phyloP scores from a whole-genome alignment of 2,113 vertebrate species.

The Bubalus kerabau region DNA sequence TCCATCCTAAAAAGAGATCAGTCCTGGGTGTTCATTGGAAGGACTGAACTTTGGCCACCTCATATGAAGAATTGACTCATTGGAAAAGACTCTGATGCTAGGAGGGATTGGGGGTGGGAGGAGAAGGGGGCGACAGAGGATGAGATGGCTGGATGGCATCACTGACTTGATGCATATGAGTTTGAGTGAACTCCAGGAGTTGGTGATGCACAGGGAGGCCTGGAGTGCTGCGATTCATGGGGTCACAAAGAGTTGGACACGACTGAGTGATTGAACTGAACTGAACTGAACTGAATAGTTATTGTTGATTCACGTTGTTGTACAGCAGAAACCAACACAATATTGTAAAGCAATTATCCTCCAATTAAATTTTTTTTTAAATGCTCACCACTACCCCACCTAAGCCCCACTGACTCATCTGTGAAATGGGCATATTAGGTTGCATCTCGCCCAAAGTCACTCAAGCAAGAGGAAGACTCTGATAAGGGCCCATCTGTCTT shows the following conservation, averaged over 20 bases:
- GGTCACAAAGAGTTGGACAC: accelerated
- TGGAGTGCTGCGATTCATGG: too few species aligned
- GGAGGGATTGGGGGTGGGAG: too few species aligned
- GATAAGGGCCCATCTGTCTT: neutral
- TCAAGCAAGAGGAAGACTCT: neutral
- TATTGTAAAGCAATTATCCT: neutral
- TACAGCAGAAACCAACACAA: neutral
- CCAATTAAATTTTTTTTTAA: neutral
- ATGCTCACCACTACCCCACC: neutral
- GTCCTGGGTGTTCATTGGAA: too few species aligned
- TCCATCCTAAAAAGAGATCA: too few species aligned
- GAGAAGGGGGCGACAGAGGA: too few species aligned
- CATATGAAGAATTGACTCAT: too few species aligned
- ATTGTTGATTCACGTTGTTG: neutral
- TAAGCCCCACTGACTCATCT: neutral
- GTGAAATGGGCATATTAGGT: neutral
- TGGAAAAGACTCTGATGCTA: too few species aligned
- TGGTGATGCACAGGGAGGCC: too few species aligned
- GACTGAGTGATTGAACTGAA: too few species aligned
- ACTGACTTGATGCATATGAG: accelerated
- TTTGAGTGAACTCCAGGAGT: too few species aligned
- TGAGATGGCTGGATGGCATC: too few species aligned
- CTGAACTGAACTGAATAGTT: neutral
- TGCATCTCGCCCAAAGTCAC: neutral
- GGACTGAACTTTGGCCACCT: too few species aligned